Base-by-base conservation (phyloP, 2,888 invertebrate species). In the Scaptomyza cyrtandrae region DNA sequence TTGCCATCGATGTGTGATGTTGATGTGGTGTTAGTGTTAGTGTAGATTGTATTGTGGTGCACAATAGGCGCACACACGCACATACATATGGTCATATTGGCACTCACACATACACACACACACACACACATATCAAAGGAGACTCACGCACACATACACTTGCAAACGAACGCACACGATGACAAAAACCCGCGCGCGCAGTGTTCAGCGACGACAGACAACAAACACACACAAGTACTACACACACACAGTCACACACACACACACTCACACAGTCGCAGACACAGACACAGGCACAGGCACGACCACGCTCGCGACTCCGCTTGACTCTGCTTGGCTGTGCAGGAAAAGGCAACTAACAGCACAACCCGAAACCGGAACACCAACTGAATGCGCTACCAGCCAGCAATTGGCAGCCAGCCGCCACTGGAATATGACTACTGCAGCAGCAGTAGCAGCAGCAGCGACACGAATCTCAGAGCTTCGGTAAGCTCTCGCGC, bases 351-450 rank as follows among this genome's bases (percentile, higher is more conserved):
- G 92, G 91, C 92, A 92, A 91, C 92, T 91, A 91, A 92, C 92
- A 92, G 91, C 92, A 92, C 92, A 91, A 92, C 92, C 92, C 92
- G 92, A 92, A 92, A 92, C 92, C 92, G 92, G 92, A 92, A 92
- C 92, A 92, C 92, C 92, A 92, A 92, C 92, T 92, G 91, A 92
- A 91, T 82, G 79, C 88, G 84, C 74, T 81, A 81, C 80, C 73
- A 73, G 84, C 71, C 84, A 66, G 80, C 70, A 88, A 80, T 76
- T 76, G 75, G 60, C 74, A 76, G 85, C 82, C 85, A 87, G 89
- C 86, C 87, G 72, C 67, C 78, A 78, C 75, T 90, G 90, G 90
- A 90, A 90, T 39, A 67, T 71, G 52, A 72, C 70, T 79, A 75
- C 71, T 53, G 53, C 60, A 41, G 44, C 48, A 48, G 52, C 46